phyloP scores from a whole-genome alignment of 2,797 vertebrate species.

The Cyclura pinguis region DNA sequence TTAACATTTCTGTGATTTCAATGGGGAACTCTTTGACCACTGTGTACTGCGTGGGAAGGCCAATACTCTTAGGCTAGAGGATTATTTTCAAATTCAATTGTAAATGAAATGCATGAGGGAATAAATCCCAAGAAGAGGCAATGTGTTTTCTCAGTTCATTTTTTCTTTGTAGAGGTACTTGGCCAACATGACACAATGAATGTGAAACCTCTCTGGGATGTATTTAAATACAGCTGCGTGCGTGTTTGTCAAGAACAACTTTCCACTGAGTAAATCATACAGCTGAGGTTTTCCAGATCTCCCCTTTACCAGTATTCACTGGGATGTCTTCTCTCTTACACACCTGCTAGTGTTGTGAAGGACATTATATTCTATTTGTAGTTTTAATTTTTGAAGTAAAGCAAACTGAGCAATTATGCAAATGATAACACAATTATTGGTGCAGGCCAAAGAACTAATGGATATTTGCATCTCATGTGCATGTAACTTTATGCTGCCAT shows the following conservation, averaged over 20 bases:
- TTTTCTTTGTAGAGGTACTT: conserved; percentile 20
- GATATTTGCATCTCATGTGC: not conserved
- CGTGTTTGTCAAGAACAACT: not conserved
- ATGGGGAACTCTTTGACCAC: conserved; percentile 1
- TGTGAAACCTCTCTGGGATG: conserved; percentile 20
- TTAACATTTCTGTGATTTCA: not conserved
- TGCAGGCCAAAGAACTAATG: not conserved
- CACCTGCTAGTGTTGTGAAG: not conserved
- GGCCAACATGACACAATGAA: conserved; percentile 24
- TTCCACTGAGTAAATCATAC: conserved; percentile 23
- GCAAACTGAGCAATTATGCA: conserved; percentile 28
- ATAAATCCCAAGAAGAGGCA: not conserved
- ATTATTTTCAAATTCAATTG: conserved; percentile 49
- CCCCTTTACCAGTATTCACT: conserved; percentile 23
- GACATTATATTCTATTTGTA: not conserved
- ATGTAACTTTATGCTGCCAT: not conserved
- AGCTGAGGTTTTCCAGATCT: conserved; percentile 36
- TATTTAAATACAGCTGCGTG: conserved; percentile 33
- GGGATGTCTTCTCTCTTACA: not conserved
- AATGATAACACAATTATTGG: not conserved
- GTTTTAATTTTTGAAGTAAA: conserved; percentile 19
- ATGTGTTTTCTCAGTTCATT: not conserved
- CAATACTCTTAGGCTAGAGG: not conserved
- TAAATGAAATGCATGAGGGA: conserved; percentile 32
- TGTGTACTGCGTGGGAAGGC: not conserved